A percentile compares a stretch with the other conserved stretches of the same genome.
Conservation (phyloP, 2,113 vertebrate genomes). For the Mirza zaza region DNA sequence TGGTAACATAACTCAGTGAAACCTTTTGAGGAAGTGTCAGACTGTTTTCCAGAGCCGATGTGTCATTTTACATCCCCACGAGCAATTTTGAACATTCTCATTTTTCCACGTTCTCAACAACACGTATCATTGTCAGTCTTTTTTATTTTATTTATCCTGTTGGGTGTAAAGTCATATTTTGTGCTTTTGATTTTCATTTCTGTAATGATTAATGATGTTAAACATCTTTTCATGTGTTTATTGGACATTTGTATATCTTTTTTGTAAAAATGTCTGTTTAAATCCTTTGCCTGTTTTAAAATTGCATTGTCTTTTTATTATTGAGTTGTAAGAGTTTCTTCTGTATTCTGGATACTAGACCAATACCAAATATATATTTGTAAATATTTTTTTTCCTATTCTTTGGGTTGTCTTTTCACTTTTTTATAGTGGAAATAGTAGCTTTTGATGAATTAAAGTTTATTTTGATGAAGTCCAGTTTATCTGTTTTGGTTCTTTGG, state of each 20-base stretch:
- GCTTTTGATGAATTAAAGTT: neutral
- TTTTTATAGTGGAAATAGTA: neutral
- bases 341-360: neutral
- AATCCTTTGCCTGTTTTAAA: neutral
- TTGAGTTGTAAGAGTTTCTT: neutral
- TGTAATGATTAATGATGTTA: neutral
- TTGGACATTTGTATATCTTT: neutral
- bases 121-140: neutral
- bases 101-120: neutral
- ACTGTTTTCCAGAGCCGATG: neutral
- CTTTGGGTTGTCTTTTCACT: neutral
- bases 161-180: neutral
- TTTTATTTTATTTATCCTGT: neutral
- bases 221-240: neutral
- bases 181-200: neutral
- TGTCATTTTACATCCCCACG: neutral
- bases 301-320: neutral
- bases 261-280: neutral
- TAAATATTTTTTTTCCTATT: neutral
- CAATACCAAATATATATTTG: slow-evolving; percentile 2
- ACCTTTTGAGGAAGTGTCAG: neutral
- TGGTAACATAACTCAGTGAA: neutral
- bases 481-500: neutral
- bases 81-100: neutral
- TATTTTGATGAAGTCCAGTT: neutral